Percentiles rank a stretch among this genome's conserved stretches.
Conservation (phyloP, 2,888 invertebrate species). For the Scaptomyza flava region DNA sequence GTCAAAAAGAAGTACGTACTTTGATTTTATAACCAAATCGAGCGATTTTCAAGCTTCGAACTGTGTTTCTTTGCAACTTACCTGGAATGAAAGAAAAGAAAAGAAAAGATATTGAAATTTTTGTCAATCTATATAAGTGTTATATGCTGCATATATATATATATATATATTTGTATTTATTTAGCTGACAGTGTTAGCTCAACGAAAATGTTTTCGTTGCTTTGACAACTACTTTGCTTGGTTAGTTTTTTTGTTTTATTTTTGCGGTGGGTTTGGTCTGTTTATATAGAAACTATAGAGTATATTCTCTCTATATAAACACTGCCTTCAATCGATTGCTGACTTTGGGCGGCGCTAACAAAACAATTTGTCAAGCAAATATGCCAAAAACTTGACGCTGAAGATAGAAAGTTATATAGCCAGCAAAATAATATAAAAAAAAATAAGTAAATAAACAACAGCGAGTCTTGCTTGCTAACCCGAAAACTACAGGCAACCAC, state of each 20-base stretch:
- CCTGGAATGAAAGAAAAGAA: constrained; percentile 58
- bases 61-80: constrained; percentile 52
- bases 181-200: constrained; percentile 60
- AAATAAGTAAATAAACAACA: constrained; percentile 2
- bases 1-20: constrained; percentile 71
- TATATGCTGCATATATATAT: constrained; percentile 8
- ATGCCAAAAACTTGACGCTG: constrained; percentile 72
- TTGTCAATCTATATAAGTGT: constrained; percentile 62
- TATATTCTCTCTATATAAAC: constrained; percentile 7
- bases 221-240: constrained; percentile 66
- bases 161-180: constrained; percentile 60
- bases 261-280: constrained; percentile 46
- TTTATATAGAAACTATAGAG: constrained; percentile 29
- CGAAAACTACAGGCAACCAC: neutral
- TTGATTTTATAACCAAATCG: constrained; percentile 74
- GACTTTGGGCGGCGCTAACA: constrained; percentile 62
- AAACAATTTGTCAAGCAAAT: constrained; percentile 77
- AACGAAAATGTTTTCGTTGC: constrained; percentile 57
- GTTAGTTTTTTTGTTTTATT: constrained; percentile 18
- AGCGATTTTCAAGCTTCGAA: constrained; percentile 44
- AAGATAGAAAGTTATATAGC: constrained; percentile 69
- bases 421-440: constrained; percentile 20
- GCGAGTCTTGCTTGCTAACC: constrained; percentile 24
- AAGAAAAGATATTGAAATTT: constrained; percentile 68
- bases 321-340: constrained; percentile 40